Evolutionary conservation across 2,113 vertebrate species (phyloP).

Genomic region (Calcarius ornatus): DNA sequence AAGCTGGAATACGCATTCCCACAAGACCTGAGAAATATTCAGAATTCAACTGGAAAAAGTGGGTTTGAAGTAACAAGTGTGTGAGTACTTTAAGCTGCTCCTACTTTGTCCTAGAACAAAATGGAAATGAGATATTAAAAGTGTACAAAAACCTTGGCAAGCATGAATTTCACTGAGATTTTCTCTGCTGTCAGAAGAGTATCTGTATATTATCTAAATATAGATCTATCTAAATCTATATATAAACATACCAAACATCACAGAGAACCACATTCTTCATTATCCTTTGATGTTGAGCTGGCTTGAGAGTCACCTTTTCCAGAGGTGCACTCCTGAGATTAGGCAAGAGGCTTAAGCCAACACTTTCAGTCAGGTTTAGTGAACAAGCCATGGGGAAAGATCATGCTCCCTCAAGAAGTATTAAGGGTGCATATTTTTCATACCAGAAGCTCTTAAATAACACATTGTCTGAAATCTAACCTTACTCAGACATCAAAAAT

Average conservation of each 20-base stretch:
- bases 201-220: neutral
- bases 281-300: neutral
- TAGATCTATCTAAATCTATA: neutral
- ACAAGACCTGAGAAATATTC: neutral
- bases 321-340: neutral
- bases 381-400: neutral
- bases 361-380: neutral
- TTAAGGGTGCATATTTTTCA: neutral
- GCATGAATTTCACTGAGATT: neutral
- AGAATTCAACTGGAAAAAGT: neutral
- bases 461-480: neutral
- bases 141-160: neutral
- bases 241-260: neutral
- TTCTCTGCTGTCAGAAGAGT: neutral
- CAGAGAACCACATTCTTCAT: neutral
- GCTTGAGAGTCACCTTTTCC: neutral
- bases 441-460: neutral
- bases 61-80: neutral
- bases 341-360: neutral
- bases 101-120: neutral
- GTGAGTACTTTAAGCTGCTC: neutral
- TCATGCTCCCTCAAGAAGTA: neutral
- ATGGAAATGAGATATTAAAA: neutral
- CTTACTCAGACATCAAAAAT: neutral
- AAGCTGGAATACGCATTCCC: neutral